Percentiles rank a stretch among this genome's conserved stretches.
phyloP scores from a whole-genome alignment of 2,113 vertebrate species.

The Euleptes europaea region DNA sequence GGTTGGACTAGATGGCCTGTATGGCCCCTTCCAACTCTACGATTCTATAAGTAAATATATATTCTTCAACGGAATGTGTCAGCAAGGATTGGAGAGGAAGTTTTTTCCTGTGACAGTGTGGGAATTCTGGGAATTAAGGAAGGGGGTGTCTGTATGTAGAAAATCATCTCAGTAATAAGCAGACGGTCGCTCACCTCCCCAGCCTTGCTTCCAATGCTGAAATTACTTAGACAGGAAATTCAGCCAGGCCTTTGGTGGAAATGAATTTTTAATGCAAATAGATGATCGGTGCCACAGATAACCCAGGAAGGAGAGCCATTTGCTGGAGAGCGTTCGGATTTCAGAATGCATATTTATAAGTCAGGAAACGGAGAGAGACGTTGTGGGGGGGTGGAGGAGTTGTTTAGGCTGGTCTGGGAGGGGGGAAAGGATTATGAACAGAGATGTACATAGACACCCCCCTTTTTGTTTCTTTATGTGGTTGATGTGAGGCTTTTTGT shows the following conservation, averaged over 20 bases:
- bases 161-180: not conserved
- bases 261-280: not conserved
- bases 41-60: conserved; percentile 25
- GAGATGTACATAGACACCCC: too few species aligned
- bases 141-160: not conserved
- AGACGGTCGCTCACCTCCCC: conserved; percentile 7
- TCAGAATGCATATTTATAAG: not conserved
- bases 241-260: not conserved
- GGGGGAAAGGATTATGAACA: not conserved
- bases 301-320: not conserved
- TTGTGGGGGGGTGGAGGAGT: not conserved
- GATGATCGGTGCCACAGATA: not conserved
- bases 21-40: too few species aligned
- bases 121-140: not conserved
- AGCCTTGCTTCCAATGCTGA: not conserved
- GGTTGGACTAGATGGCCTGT: too few species aligned
- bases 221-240: not conserved
- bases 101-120: not conserved
- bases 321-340: not conserved
- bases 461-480: too few species aligned
- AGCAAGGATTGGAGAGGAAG: not conserved
- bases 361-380: not conserved
- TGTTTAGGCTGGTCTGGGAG: not conserved
- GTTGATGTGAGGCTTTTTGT: too few species aligned
- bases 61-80: not conserved